A percentile compares a stretch with the other conserved stretches of the same genome.
These are phyloP conservation scores for Nesogale talazaci DNA, from an alignment of 2,113 vertebrate genomes.

Conservation along the genomic window DNA sequence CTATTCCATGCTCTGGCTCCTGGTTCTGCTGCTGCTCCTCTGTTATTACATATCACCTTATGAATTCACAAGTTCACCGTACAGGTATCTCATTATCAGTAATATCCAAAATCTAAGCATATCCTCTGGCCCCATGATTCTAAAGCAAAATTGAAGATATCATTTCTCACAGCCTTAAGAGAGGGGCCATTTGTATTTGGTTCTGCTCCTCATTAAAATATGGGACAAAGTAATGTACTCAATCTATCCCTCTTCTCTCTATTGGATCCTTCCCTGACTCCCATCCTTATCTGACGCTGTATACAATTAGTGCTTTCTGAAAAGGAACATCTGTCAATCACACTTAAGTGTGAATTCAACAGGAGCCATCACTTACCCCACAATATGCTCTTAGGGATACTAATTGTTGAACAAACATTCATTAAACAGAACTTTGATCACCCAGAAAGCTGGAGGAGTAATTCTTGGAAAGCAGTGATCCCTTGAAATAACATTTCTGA, in stretches of 20 bases:
- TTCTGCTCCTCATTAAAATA: background rate
- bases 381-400: background rate
- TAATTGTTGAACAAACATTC: conserved; percentile 32
- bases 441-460: background rate
- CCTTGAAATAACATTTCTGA: background rate
- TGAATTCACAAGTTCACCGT: too few relatives aligned
- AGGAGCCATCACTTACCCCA: conserved; percentile 1
- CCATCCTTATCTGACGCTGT: background rate
- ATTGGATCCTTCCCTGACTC: background rate
- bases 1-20: too few relatives aligned
- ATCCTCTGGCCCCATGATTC: background rate
- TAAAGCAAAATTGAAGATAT: background rate
- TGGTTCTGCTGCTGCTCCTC: too few relatives aligned
- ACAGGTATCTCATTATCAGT: too few relatives aligned
- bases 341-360: background rate
- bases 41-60: too few relatives aligned
- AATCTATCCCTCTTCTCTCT: background rate
- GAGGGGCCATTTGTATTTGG: background rate
- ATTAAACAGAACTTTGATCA: background rate
- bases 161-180: background rate
- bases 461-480: background rate
- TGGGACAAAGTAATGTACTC: background rate
- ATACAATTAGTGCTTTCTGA: background rate
- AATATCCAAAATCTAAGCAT: too few relatives aligned
- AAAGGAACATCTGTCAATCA: background rate